phyloP scores from a whole-genome alignment of 1,140 invertebrate species.

The Ceratina japonica region DNA sequence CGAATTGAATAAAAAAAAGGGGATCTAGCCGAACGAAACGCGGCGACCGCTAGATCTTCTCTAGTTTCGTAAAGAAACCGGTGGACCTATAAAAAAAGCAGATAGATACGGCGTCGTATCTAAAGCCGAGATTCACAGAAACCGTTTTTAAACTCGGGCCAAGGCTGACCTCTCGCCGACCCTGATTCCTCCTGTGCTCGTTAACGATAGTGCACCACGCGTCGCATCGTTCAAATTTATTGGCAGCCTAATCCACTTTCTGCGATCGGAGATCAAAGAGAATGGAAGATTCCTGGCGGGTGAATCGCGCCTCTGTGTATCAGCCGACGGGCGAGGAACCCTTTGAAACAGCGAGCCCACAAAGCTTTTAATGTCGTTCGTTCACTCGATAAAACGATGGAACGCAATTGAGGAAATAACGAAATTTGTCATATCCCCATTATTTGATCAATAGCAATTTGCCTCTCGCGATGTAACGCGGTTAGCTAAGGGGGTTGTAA shows the following conservation, averaged over 20 bases:
- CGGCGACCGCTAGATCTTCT: background rate
- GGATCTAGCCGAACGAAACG: background rate
- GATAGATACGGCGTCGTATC: constrained; percentile 7
- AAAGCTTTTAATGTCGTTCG: no score
- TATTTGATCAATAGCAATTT: no score
- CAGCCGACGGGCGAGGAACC: constrained; percentile 7
- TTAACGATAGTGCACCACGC: constrained; percentile 41
- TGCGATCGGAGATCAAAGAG: constrained; percentile 46
- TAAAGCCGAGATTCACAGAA: constrained; percentile 42
- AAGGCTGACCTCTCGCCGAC: constrained; percentile 31
- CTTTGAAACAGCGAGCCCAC: background rate
- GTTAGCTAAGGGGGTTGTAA: no score
- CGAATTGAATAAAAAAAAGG: no score
- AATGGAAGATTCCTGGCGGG: background rate
- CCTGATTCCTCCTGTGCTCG: constrained; percentile 29
- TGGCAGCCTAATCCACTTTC: constrained; percentile 29
- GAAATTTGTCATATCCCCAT: no score
- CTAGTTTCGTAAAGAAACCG: background rate
- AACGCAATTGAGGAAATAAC: no score
- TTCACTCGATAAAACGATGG: no score
- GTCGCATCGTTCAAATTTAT: constrained; percentile 42
- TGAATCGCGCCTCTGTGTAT: constrained; percentile 1
- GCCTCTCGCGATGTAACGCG: no score
- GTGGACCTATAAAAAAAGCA: background rate
- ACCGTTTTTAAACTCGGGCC: constrained; percentile 33